Evolutionary conservation across 1,140 invertebrate genomes (phyloP).

Genomic region (Helicoverpa zea): DNA sequence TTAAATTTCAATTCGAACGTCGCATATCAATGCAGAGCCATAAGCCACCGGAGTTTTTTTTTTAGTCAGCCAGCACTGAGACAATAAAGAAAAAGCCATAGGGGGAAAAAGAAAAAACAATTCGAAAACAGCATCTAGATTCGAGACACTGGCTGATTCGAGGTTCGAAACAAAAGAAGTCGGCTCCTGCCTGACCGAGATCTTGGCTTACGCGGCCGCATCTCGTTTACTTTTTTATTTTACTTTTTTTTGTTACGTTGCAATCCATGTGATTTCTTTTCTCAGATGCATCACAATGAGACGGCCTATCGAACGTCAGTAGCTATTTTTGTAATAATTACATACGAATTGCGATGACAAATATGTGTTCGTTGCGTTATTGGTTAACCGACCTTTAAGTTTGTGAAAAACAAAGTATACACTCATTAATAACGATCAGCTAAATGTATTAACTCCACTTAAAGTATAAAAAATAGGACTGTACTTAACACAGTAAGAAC

Average conservation of each 20-base stretch:
- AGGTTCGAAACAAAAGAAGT: constrained; percentile 84
- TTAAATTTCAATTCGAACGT: constrained; percentile 86
- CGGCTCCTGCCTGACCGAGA: constrained; percentile 84
- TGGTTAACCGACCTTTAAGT: background rate
- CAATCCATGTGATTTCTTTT: constrained; percentile 83
- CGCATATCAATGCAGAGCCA: constrained; percentile 86
- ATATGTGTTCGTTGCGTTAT: constrained; percentile 29
- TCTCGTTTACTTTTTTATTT: constrained; percentile 75
- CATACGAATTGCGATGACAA: constrained; percentile 49
- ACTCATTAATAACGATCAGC: constrained; percentile 2
- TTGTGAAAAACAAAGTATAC: background rate
- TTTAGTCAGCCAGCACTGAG: constrained; percentile 77
- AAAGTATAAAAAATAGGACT: background rate
- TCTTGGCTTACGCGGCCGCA: constrained; percentile 82
- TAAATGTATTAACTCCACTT: background rate
- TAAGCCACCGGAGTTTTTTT: constrained; percentile 83
- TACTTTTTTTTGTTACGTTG: constrained; percentile 72
- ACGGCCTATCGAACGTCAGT: constrained; percentile 78
- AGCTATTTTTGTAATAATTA: constrained; percentile 81
- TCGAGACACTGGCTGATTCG: constrained; percentile 85
- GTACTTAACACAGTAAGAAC: background rate
- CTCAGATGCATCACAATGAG: constrained; percentile 83
- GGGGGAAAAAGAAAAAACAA: constrained; percentile 77
- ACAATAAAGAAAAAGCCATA: constrained; percentile 85
- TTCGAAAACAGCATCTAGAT: constrained; percentile 84